phyloP scores from a whole-genome alignment of 2,797 vertebrate species.

The Poeciliopsis infans region DNA sequence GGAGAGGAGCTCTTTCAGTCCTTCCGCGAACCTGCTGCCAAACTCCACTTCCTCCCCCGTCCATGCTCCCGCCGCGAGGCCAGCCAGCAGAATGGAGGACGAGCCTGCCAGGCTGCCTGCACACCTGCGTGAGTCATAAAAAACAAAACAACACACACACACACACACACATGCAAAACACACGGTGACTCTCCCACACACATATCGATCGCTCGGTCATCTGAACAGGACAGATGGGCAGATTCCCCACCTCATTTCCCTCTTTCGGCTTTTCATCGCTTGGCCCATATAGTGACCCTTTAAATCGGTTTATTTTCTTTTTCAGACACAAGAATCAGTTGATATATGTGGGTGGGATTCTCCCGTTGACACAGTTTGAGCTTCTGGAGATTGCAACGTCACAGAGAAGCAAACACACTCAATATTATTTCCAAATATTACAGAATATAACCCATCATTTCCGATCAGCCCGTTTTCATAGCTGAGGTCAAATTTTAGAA shows the following conservation, averaged over 20 bases:
- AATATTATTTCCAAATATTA: slow-evolving; percentile 15
- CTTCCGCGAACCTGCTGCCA: slow-evolving; percentile 91
- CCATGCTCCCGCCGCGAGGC: slow-evolving; percentile 90
- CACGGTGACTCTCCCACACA: slow-evolving; percentile 37
- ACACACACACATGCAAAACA: slow-evolving; percentile 34
- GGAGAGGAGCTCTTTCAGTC: slow-evolving; percentile 96
- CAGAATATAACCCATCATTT: slow-evolving; percentile 14
- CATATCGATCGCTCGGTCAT: slow-evolving; percentile 42
- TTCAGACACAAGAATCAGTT: not conserved
- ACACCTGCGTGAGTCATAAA: slow-evolving; percentile 93
- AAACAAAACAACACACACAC: no score
- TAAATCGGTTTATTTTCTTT: not conserved
- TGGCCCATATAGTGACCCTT: not conserved
- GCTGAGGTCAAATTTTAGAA: not conserved
- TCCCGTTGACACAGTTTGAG: slow-evolving; percentile 13
- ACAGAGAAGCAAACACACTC: slow-evolving; percentile 14
- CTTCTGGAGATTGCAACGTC: not conserved
- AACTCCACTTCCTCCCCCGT: slow-evolving; percentile 91
- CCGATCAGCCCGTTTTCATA: not conserved
- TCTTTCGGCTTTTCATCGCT: not conserved
- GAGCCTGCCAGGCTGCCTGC: slow-evolving; percentile 90
- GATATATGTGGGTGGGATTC: not conserved
- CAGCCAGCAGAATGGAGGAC: slow-evolving; percentile 92
- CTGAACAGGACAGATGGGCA: slow-evolving; percentile 17
- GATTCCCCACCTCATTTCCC: not conserved